Evolutionary conservation across 2,888 invertebrate genomes (phyloP), one percentile per base, ranked within the genome.

Genomic region (Cosmopolites sordidus): DNA sequence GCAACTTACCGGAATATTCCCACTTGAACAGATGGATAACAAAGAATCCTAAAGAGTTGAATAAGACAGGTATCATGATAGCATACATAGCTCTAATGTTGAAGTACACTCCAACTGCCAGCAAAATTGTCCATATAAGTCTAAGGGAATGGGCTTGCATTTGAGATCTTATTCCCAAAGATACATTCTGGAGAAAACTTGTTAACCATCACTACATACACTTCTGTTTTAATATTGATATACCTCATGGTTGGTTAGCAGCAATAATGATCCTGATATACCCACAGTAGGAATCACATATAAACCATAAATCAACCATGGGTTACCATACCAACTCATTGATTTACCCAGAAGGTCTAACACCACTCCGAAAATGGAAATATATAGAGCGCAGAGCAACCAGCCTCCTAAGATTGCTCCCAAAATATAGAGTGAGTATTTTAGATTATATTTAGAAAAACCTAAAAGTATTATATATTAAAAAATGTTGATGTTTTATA

Each of bases 61-160:
- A 73, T 51, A 72, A 51, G 16, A 72, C 65, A 30, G 69, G 61
- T 2, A 72, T 51, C 58, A 70, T 58, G n/a, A 74, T 48, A 1
- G 69, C 60, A 57, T 73, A 73, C 12, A 67, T 60, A 16, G 72
- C 63, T 45, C 73, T 64, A 16, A 75, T 60, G 9, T 68, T 65
- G 2, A 66, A 54, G 46, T 64, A 52, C 11, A 71, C 69, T 39
- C 66, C 62, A 15, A 66, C 22, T 22, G 73, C 54, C 42, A 74
- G 58, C 30, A 72, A 30, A 11, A 67, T 38, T 3, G 71, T 71
- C 72, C 73, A 74, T 22, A 74, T 61, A 17, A 73, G 54, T 60
- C 72, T 65, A 2, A 64, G 60, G 18, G 66, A 57, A 48, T 70
- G 67, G 3, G 66, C 65, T 60, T 71, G 69, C 16, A 71, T 56